Evolutionary conservation across 2,113 vertebrate species (phyloP).

Genomic region (Ciconia maguari): DNA sequence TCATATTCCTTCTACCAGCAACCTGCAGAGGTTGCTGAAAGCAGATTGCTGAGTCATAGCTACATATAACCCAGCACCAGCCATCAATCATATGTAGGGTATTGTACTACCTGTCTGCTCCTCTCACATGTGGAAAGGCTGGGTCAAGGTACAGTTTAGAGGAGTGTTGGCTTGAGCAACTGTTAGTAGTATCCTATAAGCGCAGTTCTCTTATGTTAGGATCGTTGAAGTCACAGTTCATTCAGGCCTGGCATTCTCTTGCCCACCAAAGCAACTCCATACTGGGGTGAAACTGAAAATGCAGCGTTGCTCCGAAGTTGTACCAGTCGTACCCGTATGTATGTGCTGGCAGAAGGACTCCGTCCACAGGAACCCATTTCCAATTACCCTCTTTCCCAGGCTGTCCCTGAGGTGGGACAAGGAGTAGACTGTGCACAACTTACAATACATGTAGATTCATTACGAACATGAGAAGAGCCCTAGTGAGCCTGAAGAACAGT

Average conservation of each 20-base stretch:
- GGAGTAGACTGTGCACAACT: background rate
- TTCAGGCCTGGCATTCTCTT: background rate
- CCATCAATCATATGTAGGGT: fast-evolving
- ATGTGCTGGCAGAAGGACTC: background rate
- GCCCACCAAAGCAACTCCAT: background rate
- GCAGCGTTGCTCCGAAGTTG: fast-evolving
- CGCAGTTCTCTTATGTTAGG: background rate
- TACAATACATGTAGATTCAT: background rate
- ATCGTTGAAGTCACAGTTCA: background rate
- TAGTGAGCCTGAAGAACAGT: background rate
- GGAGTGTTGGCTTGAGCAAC: background rate
- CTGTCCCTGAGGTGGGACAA: background rate
- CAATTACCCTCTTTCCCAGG: background rate
- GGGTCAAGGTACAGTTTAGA: background rate
- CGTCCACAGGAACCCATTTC: background rate
- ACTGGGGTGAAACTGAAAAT: background rate
- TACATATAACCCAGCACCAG: background rate
- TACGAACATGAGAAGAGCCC: background rate
- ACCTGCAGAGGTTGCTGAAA: background rate
- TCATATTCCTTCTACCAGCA: background rate
- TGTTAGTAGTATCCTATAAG: background rate
- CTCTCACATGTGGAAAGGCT: background rate
- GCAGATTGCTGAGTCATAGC: background rate
- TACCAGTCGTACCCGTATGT: background rate
- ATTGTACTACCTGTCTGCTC: background rate